A percentile compares a stretch with the other conserved stretches of the same genome.
These are phyloP conservation scores for Poecilia wingei DNA, from an alignment of 2,797 vertebrate genomes.

Conservation along the genomic window DNA sequence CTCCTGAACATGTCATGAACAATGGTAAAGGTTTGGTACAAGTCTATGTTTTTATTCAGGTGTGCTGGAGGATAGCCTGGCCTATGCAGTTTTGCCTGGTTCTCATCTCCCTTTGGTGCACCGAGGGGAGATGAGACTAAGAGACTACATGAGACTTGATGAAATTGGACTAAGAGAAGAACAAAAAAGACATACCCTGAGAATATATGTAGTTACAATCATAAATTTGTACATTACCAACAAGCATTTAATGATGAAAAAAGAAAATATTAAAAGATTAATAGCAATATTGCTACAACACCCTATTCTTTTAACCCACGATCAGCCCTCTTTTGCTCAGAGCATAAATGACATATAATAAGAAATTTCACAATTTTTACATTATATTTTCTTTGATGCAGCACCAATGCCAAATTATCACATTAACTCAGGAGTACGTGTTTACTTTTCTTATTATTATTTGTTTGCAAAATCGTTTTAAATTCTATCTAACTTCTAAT, in stretches of 20 bases:
- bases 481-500: background rate
- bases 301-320: background rate
- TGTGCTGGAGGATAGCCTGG: background rate
- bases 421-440: background rate
- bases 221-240: background rate
- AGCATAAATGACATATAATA: background rate
- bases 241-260: background rate
- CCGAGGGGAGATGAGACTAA: too few species aligned
- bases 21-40: background rate
- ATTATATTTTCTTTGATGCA: background rate
- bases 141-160: too few species aligned
- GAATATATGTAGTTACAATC: background rate
- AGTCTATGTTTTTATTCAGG: too few species aligned
- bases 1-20: background rate
- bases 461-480: background rate
- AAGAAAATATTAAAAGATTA: background rate
- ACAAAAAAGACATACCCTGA: background rate
- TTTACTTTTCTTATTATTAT: background rate
- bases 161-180: background rate
- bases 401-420: background rate
- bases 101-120: too few species aligned
- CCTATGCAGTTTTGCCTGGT: too few species aligned
- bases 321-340: background rate
- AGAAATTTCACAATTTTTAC: too few species aligned
- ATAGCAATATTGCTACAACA: background rate